Evolutionary conservation across 2,888 invertebrate species (phyloP).

Genomic region (Priocnemis perturbator): DNA sequence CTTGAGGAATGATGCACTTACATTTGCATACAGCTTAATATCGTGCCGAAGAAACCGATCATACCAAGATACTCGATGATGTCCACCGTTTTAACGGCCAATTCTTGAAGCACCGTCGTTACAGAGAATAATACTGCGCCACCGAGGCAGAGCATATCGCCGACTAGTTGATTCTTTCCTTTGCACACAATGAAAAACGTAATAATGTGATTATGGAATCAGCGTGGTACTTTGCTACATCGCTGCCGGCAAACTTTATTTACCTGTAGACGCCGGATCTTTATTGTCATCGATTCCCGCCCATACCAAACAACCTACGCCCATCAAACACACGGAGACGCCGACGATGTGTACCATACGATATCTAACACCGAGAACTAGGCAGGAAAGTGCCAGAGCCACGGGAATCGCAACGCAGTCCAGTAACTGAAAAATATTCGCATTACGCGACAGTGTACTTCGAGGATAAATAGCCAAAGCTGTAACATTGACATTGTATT

Average conservation of each 20-base stretch:
- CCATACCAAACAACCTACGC: conserved; percentile 89
- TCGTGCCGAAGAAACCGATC: conserved; percentile 87
- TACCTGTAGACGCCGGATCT: conserved; percentile 68
- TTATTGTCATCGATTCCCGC: conserved; percentile 87
- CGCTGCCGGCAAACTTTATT: conserved; percentile 20
- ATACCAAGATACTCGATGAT: conserved; percentile 88
- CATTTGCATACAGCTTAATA: conserved; percentile 87
- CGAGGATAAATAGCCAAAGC: background rate
- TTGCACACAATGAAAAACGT: background rate
- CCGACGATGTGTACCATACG: conserved; percentile 86
- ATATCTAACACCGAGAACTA: conserved; percentile 86
- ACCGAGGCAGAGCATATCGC: conserved; percentile 87
- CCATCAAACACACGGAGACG: conserved; percentile 87
- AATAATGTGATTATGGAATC: background rate
- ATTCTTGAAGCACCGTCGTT: conserved; percentile 88
- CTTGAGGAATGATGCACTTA: conserved; percentile 75
- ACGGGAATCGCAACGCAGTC: conserved; percentile 92
- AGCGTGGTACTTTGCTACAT: background rate
- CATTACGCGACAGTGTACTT: background rate
- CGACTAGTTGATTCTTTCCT: conserved; percentile 88
- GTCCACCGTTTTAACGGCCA: conserved; percentile 86
- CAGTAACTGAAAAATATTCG: conserved; percentile 81
- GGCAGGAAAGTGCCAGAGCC: conserved; percentile 85
- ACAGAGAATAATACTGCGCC: conserved; percentile 88
- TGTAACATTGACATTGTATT: conserved; percentile 11